Percentiles rank a stretch among this genome's conserved stretches.
These are phyloP conservation scores for Anser cygnoides DNA, from an alignment of 2,113 vertebrate genomes.

Conservation along the genomic window DNA sequence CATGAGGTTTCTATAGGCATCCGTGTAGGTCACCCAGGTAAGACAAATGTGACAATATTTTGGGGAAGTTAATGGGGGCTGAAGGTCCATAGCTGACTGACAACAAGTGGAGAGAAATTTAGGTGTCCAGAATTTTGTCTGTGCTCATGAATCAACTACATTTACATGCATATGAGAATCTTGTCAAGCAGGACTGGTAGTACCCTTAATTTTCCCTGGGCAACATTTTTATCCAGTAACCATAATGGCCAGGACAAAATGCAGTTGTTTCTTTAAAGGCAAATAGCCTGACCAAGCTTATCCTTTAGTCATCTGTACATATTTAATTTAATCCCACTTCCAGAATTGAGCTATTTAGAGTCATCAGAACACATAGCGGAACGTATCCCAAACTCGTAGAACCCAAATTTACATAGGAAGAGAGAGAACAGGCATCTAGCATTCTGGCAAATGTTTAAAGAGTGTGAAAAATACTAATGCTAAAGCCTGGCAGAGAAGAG, in stretches of 20 bases:
- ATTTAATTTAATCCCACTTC: not conserved
- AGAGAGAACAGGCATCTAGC: not conserved
- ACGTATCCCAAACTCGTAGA: not conserved
- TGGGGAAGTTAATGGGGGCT: not conserved
- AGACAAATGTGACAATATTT: not conserved
- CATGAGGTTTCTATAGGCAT: not conserved
- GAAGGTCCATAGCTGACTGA: not conserved
- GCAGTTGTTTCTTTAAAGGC: not conserved
- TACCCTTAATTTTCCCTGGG: not conserved
- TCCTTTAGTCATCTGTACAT: not conserved
- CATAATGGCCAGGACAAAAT: not conserved
- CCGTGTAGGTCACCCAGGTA: not conserved
- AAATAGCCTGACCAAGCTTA: not conserved
- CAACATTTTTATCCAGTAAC: not conserved
- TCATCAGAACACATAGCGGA: not conserved
- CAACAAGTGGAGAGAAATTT: not conserved
- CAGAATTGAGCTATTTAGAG: not conserved
- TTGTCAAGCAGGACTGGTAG: not conserved
- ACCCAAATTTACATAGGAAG: not conserved
- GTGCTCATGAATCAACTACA: not conserved
- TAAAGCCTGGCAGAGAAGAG: not conserved
- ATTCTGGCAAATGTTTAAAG: not conserved
- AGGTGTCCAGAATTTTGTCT: not conserved
- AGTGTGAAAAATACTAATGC: not conserved
- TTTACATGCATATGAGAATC: not conserved